Percentiles rank a stretch among this genome's conserved stretches.
Conservation (phyloP, 2,113 vertebrate genomes). For the Triplophysa dalaica region DNA sequence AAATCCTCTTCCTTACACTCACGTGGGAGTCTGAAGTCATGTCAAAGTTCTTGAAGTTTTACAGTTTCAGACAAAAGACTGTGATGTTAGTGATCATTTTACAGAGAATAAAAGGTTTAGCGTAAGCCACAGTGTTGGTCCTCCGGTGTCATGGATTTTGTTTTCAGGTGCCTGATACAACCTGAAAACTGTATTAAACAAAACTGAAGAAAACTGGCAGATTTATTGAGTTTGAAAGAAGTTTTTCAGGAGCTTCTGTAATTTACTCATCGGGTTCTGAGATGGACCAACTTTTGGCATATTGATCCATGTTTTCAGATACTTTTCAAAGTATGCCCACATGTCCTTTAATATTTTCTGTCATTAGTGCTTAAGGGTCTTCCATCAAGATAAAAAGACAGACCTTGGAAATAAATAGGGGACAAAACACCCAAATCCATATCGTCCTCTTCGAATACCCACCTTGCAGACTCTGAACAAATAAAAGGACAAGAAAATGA, state of each 20-base stretch:
- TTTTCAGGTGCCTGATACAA: conserved; percentile 8
- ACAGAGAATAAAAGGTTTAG: background rate
- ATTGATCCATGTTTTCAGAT: background rate
- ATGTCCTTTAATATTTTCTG: background rate
- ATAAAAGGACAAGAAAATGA: conserved; percentile 64
- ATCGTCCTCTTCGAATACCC: conserved; percentile 18
- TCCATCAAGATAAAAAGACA: background rate
- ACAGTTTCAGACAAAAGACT: background rate
- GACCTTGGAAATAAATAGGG: background rate
- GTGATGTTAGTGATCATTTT: background rate
- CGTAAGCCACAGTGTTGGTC: conserved; percentile 44
- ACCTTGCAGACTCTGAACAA: conserved; percentile 22
- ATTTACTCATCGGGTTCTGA: background rate
- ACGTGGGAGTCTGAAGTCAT: background rate
- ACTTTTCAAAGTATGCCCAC: conserved; percentile 17
- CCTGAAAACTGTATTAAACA: conserved; percentile 34
- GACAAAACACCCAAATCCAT: conserved; percentile 17
- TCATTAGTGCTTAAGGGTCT: conserved; percentile 4
- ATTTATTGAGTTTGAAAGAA: conserved; percentile 26
- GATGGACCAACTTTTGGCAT: background rate
- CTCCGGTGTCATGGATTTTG: conserved; percentile 30
- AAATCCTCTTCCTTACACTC: background rate
- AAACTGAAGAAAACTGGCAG: conserved; percentile 17
- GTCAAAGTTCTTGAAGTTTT: background rate
- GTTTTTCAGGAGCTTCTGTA: conserved; percentile 13